These are phyloP conservation scores for Enoplosus armatus DNA, from an alignment of 2,797 vertebrate species.

Conservation along the genomic window DNA sequence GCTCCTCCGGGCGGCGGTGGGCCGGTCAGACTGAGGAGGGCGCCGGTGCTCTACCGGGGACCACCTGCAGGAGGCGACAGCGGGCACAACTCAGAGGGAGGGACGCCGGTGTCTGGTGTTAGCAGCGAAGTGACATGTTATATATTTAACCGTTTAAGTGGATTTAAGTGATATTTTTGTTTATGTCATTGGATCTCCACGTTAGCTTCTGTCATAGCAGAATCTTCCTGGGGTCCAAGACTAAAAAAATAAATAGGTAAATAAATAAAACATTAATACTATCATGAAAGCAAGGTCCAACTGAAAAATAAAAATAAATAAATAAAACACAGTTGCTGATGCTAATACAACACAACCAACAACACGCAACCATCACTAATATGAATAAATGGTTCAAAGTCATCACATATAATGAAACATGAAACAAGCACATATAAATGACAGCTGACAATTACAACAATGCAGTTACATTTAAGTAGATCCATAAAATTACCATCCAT, in stretches of 20 bases:
- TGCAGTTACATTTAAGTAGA: background rate
- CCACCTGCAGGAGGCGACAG: constrained; percentile 45
- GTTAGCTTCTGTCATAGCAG: background rate
- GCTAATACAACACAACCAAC: too few species aligned
- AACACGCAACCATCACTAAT: background rate
- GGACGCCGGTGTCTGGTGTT: too few species aligned
- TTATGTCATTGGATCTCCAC: background rate
- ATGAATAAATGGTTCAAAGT: background rate
- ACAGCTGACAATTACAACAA: background rate
- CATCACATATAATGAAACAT: background rate
- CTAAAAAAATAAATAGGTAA: too few species aligned
- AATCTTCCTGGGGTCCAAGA: too few species aligned
- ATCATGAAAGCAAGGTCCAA: background rate
- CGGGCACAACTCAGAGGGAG: background rate
- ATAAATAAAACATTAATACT: background rate
- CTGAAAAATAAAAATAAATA: background rate
- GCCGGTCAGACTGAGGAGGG: constrained; percentile 28
- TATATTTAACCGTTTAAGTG: background rate
- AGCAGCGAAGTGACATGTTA: background rate
- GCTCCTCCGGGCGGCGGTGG: constrained; percentile 67
- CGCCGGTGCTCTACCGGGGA: background rate
- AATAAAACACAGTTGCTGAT: background rate
- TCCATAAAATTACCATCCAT: background rate
- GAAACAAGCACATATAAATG: background rate
- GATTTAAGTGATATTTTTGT: too few species aligned